Evolutionary conservation across 2,797 vertebrate species (phyloP).

Genomic region (Syndactyla subalaris): DNA sequence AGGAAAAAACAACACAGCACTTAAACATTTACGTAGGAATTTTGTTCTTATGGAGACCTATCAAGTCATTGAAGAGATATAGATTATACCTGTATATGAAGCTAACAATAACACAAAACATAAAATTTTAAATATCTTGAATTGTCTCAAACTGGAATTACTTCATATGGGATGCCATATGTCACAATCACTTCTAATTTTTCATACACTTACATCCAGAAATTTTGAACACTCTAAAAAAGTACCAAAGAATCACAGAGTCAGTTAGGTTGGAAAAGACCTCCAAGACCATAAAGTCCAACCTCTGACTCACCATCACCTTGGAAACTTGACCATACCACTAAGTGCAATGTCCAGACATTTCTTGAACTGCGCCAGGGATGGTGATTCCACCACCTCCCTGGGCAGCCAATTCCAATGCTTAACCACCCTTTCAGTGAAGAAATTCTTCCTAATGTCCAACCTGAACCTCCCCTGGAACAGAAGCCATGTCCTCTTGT

Average conservation of each 20-base stretch:
- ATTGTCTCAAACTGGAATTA: background rate
- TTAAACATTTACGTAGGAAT: background rate
- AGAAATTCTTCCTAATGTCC: background rate
- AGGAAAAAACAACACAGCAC: background rate
- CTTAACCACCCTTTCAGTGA: background rate
- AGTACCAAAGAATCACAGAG: background rate
- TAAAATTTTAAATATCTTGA: background rate
- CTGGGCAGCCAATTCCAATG: background rate
- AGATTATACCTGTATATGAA: background rate
- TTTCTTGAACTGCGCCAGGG: background rate
- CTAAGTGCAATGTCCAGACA: background rate
- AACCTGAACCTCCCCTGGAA: background rate
- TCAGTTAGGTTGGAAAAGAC: background rate
- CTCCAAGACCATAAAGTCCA: background rate
- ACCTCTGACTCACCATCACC: accelerated
- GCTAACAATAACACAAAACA: background rate
- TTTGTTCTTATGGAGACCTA: background rate
- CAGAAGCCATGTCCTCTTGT: background rate
- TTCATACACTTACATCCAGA: background rate
- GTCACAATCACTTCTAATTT: background rate
- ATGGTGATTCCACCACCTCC: background rate
- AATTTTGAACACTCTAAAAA: background rate
- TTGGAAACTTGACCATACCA: background rate
- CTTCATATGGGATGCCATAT: background rate
- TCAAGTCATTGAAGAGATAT: background rate